These are phyloP conservation scores for Notamacropus eugenii DNA, from an alignment of 2,797 vertebrate species.

Conservation along the genomic window DNA sequence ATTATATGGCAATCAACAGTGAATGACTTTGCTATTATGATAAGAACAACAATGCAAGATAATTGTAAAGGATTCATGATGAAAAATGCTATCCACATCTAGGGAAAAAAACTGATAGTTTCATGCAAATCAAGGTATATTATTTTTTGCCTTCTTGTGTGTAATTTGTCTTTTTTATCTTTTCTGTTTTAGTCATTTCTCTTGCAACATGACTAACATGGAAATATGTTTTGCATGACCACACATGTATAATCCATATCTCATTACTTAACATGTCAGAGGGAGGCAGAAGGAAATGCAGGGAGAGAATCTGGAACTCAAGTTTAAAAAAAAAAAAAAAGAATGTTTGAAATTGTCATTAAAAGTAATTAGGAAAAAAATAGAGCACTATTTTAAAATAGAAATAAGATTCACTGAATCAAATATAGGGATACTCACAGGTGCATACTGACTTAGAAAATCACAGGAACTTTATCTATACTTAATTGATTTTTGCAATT, in stretches of 20 bases:
- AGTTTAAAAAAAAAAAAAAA: neutral
- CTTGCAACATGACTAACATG: neutral
- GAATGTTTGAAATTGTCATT: neutral
- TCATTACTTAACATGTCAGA: neutral
- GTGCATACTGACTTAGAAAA: neutral
- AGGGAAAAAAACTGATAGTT: neutral
- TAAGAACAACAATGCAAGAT: neutral
- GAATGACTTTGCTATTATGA: neutral
- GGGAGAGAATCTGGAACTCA: neutral
- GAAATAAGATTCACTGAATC: neutral
- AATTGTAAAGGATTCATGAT: neutral
- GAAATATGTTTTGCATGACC: neutral
- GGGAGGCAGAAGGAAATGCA: neutral
- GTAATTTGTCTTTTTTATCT: too few relatives aligned
- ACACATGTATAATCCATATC: neutral
- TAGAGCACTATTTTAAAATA: neutral
- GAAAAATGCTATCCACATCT: neutral
- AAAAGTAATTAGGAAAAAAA: neutral
- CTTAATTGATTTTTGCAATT: neutral
- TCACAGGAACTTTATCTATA: neutral
- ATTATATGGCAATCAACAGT: neutral
- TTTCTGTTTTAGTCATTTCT: neutral
- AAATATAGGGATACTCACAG: neutral
- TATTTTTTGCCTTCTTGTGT: neutral
- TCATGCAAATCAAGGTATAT: neutral